phyloP scores from a whole-genome alignment of 2,888 invertebrate species.

The Sisyra nigra region DNA sequence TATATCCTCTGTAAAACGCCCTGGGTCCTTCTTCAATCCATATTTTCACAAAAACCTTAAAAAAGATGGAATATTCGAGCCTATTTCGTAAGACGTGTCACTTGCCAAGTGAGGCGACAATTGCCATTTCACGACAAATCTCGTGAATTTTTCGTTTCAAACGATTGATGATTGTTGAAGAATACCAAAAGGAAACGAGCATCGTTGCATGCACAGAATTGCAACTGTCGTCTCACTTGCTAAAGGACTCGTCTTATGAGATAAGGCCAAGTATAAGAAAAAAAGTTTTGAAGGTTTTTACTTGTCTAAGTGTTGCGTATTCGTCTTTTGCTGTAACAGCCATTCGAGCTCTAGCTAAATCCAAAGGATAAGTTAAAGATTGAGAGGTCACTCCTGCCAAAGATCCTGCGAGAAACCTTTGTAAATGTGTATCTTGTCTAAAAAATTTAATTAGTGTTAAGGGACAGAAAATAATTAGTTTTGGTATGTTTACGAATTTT shows the following conservation, averaged over 20 bases:
- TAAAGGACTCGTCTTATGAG: too few relatives aligned
- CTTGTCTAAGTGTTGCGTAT: conserved; percentile 44
- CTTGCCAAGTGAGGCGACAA: too few relatives aligned
- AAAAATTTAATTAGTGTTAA: conserved; percentile 9
- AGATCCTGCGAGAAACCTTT: conserved; percentile 77
- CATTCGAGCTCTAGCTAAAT: conserved; percentile 92
- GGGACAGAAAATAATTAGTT: neutral
- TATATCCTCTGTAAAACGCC: conserved; percentile 72
- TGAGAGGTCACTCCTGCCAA: conserved; percentile 93
- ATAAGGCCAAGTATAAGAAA: too few relatives aligned
- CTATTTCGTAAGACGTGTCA: too few relatives aligned
- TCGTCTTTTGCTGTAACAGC: conserved; percentile 76
- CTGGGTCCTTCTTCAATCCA: conserved; percentile 58
- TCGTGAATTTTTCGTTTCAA: too few relatives aligned
- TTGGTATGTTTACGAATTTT: conserved; percentile 18
- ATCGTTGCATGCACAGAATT: too few relatives aligned
- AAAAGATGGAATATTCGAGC: neutral
- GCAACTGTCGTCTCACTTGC: neutral
- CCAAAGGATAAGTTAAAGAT: conserved; percentile 87
- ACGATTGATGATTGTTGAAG: neutral
- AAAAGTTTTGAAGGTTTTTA: too few relatives aligned
- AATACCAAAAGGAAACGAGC: too few relatives aligned
- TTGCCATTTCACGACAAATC: too few relatives aligned
- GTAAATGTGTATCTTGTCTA: conserved; percentile 19
- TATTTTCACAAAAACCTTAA: conserved; percentile 46